These are phyloP conservation scores for Nycteola revayana DNA, from an alignment of 2,888 invertebrate species.

Conservation along the genomic window DNA sequence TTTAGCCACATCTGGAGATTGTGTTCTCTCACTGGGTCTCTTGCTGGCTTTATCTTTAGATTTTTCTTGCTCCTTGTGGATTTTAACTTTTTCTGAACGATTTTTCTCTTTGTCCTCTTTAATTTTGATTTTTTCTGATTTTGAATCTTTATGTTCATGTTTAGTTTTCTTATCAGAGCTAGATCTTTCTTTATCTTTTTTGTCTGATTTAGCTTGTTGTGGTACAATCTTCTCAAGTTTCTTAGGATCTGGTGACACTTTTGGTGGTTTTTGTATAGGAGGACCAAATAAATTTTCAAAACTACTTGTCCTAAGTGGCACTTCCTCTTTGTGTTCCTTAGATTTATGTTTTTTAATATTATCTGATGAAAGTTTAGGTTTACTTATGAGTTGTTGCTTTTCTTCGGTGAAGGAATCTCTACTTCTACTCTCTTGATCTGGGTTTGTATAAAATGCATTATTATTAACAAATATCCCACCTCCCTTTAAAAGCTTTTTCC, in stretches of 20 bases:
- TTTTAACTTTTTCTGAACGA: constrained; percentile 73
- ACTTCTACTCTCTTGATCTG: constrained; percentile 80
- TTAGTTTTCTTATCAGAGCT: constrained; percentile 73
- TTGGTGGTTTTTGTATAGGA: constrained; percentile 89
- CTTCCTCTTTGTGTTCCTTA: constrained; percentile 80
- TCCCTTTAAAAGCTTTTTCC: constrained; percentile 92
- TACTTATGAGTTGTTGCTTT: constrained; percentile 84
- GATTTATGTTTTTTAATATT: constrained; percentile 83
- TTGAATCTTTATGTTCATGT: constrained; percentile 72
- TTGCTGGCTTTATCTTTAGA: constrained; percentile 80
- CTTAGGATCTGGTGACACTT: constrained; percentile 85
- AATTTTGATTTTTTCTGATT: constrained; percentile 69
- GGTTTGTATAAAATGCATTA: constrained; percentile 71
- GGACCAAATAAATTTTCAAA: constrained; percentile 92
- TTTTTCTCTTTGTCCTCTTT: constrained; percentile 75
- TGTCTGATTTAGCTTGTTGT: constrained; percentile 67
- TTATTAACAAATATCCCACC: constrained; percentile 85
- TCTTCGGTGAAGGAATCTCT: constrained; percentile 82
- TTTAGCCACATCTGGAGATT: constrained; percentile 66
- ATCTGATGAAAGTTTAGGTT: constrained; percentile 85
- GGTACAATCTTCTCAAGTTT: constrained; percentile 65
- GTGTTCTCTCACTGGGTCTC: constrained; percentile 63
- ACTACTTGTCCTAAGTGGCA: constrained; percentile 81
- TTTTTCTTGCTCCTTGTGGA: constrained; percentile 81
- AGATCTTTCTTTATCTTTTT: constrained; percentile 80